A percentile compares a stretch with the other conserved stretches of the same genome.
Evolutionary conservation across 2,797 vertebrate genomes (phyloP).

Genomic region (Zalophus californianus): DNA sequence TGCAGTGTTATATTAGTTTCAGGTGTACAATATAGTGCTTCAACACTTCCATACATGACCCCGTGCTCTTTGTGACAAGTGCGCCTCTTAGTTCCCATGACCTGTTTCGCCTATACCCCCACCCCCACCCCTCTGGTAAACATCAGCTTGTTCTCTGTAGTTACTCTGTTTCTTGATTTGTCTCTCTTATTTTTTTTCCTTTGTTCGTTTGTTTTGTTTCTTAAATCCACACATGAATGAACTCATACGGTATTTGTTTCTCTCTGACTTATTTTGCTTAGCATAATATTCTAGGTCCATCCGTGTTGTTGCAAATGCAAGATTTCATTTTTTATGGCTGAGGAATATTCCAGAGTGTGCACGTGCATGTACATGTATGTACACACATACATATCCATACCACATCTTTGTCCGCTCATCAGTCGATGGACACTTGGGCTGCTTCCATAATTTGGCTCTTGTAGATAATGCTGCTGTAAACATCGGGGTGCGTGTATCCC

Average conservation of each 20-base stretch:
- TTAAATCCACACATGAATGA: neutral
- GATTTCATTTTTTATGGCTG: neutral
- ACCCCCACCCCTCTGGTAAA: no score
- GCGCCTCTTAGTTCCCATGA: neutral
- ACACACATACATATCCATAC: neutral
- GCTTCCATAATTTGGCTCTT: neutral
- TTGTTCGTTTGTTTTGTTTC: neutral
- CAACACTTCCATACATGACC: neutral
- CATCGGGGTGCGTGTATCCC: neutral
- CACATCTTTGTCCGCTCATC: neutral
- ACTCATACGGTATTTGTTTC: neutral
- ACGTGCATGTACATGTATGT: rapidly evolving
- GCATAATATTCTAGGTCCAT: neutral
- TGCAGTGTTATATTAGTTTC: neutral
- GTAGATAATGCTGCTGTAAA: neutral
- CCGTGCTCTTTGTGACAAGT: neutral
- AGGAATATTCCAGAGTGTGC: neutral
- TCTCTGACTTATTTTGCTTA: neutral
- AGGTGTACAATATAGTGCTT: neutral
- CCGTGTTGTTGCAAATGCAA: neutral
- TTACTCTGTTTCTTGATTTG: neutral
- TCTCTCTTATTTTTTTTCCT: neutral
- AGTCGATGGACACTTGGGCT: neutral
- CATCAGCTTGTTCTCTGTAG: neutral
- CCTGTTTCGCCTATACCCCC: no score